Conservation (phyloP, 2,797 vertebrate species). For the Columba guinea region DNA sequence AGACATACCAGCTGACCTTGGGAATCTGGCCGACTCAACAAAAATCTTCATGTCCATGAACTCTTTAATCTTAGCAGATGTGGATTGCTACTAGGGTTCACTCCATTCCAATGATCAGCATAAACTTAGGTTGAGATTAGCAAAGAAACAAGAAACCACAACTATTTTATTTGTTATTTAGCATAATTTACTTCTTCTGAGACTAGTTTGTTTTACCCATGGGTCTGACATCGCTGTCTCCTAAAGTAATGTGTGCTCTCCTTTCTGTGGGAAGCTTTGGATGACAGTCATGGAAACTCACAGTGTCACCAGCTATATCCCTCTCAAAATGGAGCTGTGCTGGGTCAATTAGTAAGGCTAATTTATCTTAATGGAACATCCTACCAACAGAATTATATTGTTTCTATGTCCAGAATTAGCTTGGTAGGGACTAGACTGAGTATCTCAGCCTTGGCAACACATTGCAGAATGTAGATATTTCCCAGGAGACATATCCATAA, state of each 20-base stretch:
- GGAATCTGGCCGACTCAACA: neutral
- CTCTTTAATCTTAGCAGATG: neutral
- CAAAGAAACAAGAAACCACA: neutral
- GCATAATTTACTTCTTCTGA: neutral
- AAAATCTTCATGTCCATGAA: neutral
- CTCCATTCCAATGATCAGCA: neutral
- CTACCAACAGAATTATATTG: neutral
- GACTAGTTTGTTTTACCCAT: neutral
- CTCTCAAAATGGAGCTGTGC: neutral
- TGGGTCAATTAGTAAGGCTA: constrained; percentile 3
- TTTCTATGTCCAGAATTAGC: constrained; percentile 59
- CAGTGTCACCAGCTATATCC: neutral
- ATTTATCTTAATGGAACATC: constrained; percentile 13
- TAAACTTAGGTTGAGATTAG: neutral
- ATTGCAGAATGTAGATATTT: neutral
- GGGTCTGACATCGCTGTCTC: neutral
- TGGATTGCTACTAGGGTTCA: neutral
- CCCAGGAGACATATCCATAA: constrained; percentile 19
- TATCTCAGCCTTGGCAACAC: constrained; percentile 20
- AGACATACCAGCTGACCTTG: neutral
- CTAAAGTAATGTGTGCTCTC: neutral
- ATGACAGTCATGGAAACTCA: constrained; percentile 30
- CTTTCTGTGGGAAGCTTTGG: constrained; percentile 30
- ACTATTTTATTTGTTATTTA: neutral
- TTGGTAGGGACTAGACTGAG: constrained; percentile 10